Base-by-base conservation (phyloP, 2,888 invertebrate genomes). In the Anthrax anthrax region DNA sequence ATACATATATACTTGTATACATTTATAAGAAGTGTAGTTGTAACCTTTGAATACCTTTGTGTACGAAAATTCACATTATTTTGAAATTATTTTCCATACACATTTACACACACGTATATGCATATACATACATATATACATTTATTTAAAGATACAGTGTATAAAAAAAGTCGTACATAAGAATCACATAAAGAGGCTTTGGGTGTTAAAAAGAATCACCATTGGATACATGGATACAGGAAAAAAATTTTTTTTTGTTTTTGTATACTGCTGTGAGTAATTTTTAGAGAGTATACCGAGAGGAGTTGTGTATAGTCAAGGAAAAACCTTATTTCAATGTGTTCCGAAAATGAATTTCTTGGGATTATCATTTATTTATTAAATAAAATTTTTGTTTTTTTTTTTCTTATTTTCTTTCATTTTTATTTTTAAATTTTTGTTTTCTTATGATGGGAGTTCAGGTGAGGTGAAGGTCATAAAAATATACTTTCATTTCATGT, bases 291-390 rank as follows among this genome's bases (percentile, higher is more conserved):
- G 23, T 23, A 23, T 23, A 23, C 23, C 23, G 8, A 23, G 23
- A 23, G 23, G 23, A 23, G 8, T 23, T 8, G 8, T 23, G 23
- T 6, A 23, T 6, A 23, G 23, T 23, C 8, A 23, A 23, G 8
- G 8, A 23, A 23, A 23, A 23, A 23, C 23, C 23, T 23, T 23
- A 23, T 23, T 23, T 23, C 23, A 8, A 23, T 23, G 12, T 39
- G 10, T 23, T 14, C 36, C 23, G 44, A 42, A 39, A 32, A 32
- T 46, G 46, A 45, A 34, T 50, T 46, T 34, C 47, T 42, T 50
- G 47, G 45, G 44, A 47, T 48, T 46, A 50, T 50, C 50, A 50
- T 50, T 50, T 48, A 50, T 50, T 50, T 50, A 50, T 50, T 44
- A 50, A 50, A 48, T 45, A 47, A 48, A 48, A 2, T 10, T 29